Conservation (phyloP, 1,140 invertebrate genomes). For the Lamellibrachia luymesi region DNA sequence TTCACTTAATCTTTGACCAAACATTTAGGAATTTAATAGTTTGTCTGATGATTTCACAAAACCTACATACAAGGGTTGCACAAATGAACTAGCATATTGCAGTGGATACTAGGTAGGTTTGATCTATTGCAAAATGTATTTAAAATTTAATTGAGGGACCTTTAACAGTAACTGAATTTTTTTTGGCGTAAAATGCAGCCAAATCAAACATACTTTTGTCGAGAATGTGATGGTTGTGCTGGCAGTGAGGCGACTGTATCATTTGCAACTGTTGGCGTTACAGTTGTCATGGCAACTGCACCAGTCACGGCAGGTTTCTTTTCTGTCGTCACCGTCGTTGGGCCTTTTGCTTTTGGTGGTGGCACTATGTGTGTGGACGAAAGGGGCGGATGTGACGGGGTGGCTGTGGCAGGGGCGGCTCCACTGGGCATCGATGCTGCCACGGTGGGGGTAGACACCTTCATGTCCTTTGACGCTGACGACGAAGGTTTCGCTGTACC, state of each 20-base stretch:
- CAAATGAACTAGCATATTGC: no score
- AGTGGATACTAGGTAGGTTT: no score
- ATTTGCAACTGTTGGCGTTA: not conserved
- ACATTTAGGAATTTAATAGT: no score
- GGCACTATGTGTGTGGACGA: not conserved
- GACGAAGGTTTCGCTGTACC: constrained; percentile 64
- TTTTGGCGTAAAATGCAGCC: not conserved
- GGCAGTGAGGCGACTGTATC: not conserved
- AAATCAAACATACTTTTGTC: not conserved
- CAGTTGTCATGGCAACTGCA: not conserved
- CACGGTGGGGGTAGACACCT: constrained; percentile 1
- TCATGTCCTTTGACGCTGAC: not conserved
- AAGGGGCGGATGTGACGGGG: not conserved
- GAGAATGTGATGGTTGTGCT: not conserved
- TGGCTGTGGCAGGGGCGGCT: not conserved
- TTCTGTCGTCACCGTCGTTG: not conserved
- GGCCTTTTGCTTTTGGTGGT: constrained; percentile 3
- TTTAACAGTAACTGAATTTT: not conserved
- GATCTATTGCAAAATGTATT: no score
- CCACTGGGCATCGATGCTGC: not conserved
- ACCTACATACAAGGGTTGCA: no score
- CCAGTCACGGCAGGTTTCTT: not conserved
- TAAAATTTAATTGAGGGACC: not conserved
- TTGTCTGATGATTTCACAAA: no score
- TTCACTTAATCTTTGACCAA: no score